Conservation (phyloP, 2,888 invertebrate genomes). For the Lysandra bellargus region DNA sequence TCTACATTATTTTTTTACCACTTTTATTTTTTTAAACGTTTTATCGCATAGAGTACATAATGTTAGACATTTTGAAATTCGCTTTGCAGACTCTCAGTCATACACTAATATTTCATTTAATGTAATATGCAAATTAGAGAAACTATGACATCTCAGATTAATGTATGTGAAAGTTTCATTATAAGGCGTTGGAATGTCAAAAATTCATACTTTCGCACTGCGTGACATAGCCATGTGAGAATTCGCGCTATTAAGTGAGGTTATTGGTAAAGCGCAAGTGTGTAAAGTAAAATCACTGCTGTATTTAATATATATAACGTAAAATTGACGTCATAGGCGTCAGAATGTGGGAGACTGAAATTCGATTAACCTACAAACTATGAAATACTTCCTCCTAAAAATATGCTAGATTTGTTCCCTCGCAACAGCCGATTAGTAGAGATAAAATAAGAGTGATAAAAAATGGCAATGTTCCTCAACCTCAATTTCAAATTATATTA, state of each 20-base stretch:
- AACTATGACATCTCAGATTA: not conserved
- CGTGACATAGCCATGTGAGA: conserved; percentile 16
- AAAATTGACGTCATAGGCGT: not conserved
- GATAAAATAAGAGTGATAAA: conserved; percentile 7
- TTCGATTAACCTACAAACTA: conserved; percentile 18
- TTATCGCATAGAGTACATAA: not conserved
- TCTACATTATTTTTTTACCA: no score
- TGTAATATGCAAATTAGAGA: conserved; percentile 19
- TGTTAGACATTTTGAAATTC: not conserved
- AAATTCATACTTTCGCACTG: conserved; percentile 19
- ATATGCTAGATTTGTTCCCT: not conserved
- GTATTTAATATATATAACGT: not conserved
- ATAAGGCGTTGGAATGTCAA: conserved; percentile 24
- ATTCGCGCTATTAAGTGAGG: conserved; percentile 18
- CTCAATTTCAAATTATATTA: not conserved
- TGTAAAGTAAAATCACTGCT: not conserved
- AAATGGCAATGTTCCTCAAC: not conserved
- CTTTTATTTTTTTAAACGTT: not conserved
- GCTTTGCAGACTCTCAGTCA: not conserved
- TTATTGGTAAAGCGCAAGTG: not conserved
- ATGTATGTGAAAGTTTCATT: conserved; percentile 7
- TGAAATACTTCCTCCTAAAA: not conserved
- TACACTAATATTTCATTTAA: not conserved
- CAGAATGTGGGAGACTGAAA: conserved; percentile 11
- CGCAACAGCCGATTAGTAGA: conserved; percentile 13